Evolutionary conservation across 2,888 invertebrate species (phyloP).

Genomic region (Melieria picta): DNA sequence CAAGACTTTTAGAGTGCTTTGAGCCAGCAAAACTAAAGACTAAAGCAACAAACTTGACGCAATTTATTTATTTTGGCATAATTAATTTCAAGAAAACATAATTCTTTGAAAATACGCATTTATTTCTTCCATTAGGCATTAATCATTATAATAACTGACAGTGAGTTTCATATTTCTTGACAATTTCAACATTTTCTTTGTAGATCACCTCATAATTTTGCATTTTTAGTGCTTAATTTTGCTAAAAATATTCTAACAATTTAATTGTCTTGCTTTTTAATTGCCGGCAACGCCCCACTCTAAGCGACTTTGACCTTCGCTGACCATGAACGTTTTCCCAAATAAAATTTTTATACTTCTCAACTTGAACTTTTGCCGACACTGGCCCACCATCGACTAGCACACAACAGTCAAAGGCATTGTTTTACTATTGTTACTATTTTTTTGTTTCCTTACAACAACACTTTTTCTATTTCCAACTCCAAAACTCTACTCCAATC

Average conservation of each 20-base stretch:
- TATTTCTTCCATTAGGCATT: no score
- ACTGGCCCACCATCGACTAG: neutral
- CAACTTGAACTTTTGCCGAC: slow-evolving; percentile 31
- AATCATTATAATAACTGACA: no score
- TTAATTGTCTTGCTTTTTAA: neutral
- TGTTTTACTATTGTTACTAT: no score
- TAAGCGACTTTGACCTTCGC: slow-evolving; percentile 21
- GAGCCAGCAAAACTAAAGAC: neutral
- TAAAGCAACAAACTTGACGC: no score
- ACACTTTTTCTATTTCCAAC: neutral
- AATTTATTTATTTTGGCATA: no score
- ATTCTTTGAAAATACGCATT: no score
- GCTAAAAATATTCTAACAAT: neutral
- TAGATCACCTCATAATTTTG: no score
- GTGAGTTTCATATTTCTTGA: no score
- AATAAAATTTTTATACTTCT: slow-evolving; percentile 11
- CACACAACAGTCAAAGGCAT: no score
- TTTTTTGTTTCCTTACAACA: neutral
- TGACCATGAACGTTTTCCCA: slow-evolving; percentile 15
- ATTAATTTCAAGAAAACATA: no score
- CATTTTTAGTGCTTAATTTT: no score
- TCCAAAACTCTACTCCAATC: neutral
- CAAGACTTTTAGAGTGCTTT: neutral
- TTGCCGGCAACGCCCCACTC: neutral
- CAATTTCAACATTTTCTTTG: no score